Evolutionary conservation across 2,888 invertebrate species (phyloP).

Genomic region (Yponomeuta evonymella): DNA sequence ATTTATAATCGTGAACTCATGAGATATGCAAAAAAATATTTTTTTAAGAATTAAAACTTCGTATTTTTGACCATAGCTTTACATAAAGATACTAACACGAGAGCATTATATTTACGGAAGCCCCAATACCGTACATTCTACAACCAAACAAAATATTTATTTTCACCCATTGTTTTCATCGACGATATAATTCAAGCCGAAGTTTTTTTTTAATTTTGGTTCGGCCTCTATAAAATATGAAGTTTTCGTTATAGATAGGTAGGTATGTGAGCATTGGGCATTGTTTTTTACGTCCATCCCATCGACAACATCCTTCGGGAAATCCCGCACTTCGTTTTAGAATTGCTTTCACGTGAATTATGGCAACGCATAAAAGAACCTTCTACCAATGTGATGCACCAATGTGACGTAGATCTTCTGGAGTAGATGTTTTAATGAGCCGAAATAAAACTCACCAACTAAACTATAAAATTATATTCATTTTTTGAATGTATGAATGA

Average conservation of each 20-base stretch:
- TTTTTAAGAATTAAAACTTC: no score
- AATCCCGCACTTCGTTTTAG: slow-evolving; percentile 14
- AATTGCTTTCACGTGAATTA: slow-evolving; percentile 11
- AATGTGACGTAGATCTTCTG: slow-evolving; percentile 9
- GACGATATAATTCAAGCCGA: not conserved
- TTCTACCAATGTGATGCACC: not conserved
- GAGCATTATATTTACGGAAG: not conserved
- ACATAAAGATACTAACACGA: no score
- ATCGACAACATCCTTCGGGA: slow-evolving; percentile 16
- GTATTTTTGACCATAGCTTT: no score
- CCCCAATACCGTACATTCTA: slow-evolving; percentile 19
- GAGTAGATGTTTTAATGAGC: no score
- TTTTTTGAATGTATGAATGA: no score
- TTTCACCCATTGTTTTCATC: not conserved
- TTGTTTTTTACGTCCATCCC: slow-evolving; percentile 3
- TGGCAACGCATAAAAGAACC: not conserved
- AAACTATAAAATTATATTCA: no score
- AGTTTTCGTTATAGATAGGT: not conserved
- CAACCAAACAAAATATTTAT: slow-evolving; percentile 11
- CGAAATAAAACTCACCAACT: no score
- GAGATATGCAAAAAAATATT: no score
- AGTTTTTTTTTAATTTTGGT: not conserved
- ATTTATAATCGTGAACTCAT: no score
- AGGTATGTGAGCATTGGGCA: not conserved
- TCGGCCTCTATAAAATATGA: not conserved